phyloP scores from a whole-genome alignment of 2,797 vertebrate genomes.

The Tapera naevia region DNA sequence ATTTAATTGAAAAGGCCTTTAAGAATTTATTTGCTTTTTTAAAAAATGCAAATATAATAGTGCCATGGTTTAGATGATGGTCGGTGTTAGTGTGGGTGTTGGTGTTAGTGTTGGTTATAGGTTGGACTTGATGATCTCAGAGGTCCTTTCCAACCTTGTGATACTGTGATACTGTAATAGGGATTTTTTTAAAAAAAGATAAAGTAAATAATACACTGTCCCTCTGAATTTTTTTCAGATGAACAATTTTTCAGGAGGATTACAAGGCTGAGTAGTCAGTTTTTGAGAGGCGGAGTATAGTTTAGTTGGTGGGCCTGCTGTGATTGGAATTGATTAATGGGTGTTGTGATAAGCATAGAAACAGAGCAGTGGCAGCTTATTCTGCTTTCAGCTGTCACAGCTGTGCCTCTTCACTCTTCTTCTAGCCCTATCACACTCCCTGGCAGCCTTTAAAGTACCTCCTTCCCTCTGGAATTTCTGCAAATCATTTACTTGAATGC shows the following conservation, averaged over 20 bases:
- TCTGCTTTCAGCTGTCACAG: conserved; percentile 75
- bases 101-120: no score
- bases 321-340: conserved; percentile 74
- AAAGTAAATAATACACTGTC: neutral
- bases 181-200: neutral
- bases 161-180: no score
- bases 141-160: no score
- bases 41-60: neutral
- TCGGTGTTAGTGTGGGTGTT: no score
- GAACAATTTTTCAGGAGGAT: conserved; percentile 50
- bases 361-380: conserved; percentile 67
- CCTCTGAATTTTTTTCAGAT: conserved; percentile 21
- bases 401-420: conserved; percentile 71
- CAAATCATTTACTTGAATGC: conserved; percentile 68
- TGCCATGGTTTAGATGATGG: no score
- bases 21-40: neutral
- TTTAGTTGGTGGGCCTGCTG: conserved; percentile 63
- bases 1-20: neutral
- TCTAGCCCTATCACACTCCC: conserved; percentile 48
- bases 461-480: conserved; percentile 73
- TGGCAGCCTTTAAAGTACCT: conserved; percentile 62
- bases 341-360: conserved; percentile 70
- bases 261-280: conserved; percentile 59
- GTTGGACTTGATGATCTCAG: no score
- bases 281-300: conserved; percentile 53